Base-by-base conservation (phyloP, 2,797 vertebrate genomes). In the Sebastes hubbsi region DNA sequence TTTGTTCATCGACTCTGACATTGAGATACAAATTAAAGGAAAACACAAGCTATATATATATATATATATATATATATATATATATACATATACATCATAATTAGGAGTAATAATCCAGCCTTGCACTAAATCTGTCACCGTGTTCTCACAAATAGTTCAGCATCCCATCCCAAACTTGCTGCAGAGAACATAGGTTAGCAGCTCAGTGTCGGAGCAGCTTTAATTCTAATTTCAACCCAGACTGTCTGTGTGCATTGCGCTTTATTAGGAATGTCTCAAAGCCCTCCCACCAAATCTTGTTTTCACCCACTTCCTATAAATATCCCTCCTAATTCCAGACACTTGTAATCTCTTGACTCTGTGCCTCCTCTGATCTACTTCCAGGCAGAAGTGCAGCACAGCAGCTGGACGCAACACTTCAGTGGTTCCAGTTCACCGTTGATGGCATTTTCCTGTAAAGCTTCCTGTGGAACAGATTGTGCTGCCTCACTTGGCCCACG, bases 381-480 rank as follows among this genome's bases (percentile, higher is more conserved):
- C n/a, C 52, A 83, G 27, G n/a, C 2, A 3, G 63, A 76, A 13
- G 30, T 55, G 36, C 52, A 56, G 62, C 24, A 65, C 34, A 27
- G 69, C 81, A 56, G 63, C 73, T 70, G 46, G 67, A 82, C 65
- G 80, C 36, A n/a, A 69, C 13, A 14, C 69, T 46, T 86, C 34
- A 59, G 18, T 55, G 69, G 24, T 30, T 77, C 30, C 59, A 59
- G 13, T 64, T 77, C 62, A 60, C 56, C 2, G 25, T n/a, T 77
- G 75, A 86, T 84, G 76, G 25, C 24, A 14, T 87, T 86, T 84
- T 5, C 18, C 68, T 86, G 25, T 13, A 74, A 83, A 62, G 22
- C 30, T 52, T 72, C 27, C 55, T 14, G 52, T 42, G 56, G 60
- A 82, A 68, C 78, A 52, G 73, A 68, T 38, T 72, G 63, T 68